Evolutionary conservation across 1,140 invertebrate genomes (phyloP).

Genomic region (Heterodera schachtii): DNA sequence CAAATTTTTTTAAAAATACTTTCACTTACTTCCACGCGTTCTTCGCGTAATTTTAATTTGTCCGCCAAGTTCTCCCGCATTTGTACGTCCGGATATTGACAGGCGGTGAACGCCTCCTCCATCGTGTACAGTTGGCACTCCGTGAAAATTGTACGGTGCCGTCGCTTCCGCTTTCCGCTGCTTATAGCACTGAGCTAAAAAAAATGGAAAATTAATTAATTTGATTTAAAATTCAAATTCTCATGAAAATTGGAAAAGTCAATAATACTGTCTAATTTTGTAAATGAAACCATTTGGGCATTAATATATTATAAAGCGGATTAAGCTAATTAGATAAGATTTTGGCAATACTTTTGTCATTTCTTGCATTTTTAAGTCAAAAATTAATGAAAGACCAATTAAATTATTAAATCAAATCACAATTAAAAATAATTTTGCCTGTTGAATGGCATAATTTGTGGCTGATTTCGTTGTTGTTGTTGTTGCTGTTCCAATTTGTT

Average conservation of each 20-base stretch:
- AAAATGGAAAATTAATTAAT: too few relatives aligned
- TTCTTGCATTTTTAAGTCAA: too few relatives aligned
- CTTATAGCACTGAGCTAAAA: not conserved
- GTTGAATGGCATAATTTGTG: not conserved
- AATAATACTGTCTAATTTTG: too few relatives aligned
- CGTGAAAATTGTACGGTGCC: constrained; percentile 75
- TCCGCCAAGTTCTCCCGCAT: constrained; percentile 88
- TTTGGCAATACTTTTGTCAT: too few relatives aligned
- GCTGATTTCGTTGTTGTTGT: not conserved
- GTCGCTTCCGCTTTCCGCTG: constrained; percentile 20
- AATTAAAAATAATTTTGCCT: not conserved
- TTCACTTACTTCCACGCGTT: constrained; percentile 80
- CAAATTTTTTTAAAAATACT: not conserved
- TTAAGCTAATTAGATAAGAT: too few relatives aligned
- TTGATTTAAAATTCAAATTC: too few relatives aligned
- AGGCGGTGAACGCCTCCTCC: constrained; percentile 90
- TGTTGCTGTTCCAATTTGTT: too few relatives aligned
- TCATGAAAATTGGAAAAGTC: too few relatives aligned
- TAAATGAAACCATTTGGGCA: too few relatives aligned
- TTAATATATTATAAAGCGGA: too few relatives aligned
- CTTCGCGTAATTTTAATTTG: constrained; percentile 93
- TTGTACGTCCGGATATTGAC: constrained; percentile 81
- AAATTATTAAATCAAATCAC: too few relatives aligned
- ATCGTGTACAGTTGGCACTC: constrained; percentile 93
- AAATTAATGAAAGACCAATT: too few relatives aligned